Conservation (phyloP, 1,140 invertebrate species). For the Drosophila nasuta region DNA sequence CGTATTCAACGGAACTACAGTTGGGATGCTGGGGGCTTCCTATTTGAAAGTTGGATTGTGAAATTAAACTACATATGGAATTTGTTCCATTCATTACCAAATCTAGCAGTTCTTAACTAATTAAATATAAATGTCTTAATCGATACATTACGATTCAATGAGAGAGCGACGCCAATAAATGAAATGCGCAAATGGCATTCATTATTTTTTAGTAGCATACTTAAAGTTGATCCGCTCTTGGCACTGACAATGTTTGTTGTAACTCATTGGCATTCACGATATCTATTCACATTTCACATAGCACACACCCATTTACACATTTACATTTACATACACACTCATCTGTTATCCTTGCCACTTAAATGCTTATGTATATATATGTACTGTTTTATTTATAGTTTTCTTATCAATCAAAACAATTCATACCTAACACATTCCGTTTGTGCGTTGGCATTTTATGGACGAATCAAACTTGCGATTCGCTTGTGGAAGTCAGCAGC, state of each 20-base stretch:
- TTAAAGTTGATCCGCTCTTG: neutral
- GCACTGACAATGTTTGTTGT: neutral
- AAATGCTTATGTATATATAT: constrained; percentile 39
- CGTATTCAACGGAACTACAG: neutral
- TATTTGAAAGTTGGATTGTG: no score
- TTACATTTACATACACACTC: constrained; percentile 1
- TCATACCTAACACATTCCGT: constrained; percentile 49
- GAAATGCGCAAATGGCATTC: neutral
- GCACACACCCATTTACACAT: neutral
- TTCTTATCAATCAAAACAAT: constrained; percentile 32
- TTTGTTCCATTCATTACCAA: neutral
- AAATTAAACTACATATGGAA: neutral
- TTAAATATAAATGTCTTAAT: neutral
- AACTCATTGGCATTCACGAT: neutral
- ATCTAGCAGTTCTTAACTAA: neutral
- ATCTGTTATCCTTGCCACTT: constrained; percentile 36
- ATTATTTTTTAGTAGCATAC: neutral
- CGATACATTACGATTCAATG: neutral
- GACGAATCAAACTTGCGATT: constrained; percentile 60
- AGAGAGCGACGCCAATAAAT: neutral
- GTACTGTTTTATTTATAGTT: constrained; percentile 49
- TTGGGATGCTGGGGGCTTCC: neutral
- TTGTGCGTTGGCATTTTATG: constrained; percentile 68
- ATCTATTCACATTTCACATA: neutral
- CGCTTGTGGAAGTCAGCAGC: constrained; percentile 63